Conservation (phyloP, 2,888 invertebrate genomes). For the Oligia strigilis region DNA sequence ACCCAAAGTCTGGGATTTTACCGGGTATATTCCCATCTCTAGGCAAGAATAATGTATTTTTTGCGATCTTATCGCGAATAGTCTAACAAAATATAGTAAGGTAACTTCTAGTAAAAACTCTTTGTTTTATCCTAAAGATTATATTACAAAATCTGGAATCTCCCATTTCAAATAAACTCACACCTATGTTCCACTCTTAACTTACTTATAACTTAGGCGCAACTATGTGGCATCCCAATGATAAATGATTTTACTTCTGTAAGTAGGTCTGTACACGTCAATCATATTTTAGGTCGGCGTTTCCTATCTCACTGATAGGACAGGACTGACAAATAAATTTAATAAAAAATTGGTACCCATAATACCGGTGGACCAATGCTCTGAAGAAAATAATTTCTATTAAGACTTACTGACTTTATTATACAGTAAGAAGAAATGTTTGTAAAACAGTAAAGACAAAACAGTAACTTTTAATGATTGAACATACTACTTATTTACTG, state of each 20-base stretch:
- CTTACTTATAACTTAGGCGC: neutral
- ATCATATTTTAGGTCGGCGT: neutral
- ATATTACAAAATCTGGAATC: neutral
- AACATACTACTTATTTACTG: too few species aligned
- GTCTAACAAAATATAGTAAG: neutral
- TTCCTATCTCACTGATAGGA: neutral
- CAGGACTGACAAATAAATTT: neutral
- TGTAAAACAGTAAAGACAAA: too few species aligned
- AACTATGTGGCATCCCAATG: neutral
- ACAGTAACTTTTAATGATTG: too few species aligned
- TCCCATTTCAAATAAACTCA: neutral
- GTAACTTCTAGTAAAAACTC: neutral
- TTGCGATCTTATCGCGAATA: neutral
- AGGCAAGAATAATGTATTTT: neutral
- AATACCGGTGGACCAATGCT: neutral
- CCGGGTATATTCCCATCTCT: too few species aligned
- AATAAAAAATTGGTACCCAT: neutral
- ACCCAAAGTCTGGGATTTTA: too few species aligned
- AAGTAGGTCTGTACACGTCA: neutral
- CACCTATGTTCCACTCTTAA: neutral
- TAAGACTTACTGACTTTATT: too few species aligned
- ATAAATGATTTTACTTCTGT: neutral
- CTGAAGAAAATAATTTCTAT: too few species aligned
- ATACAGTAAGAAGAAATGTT: too few species aligned
- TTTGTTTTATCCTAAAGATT: neutral